Percentiles rank a stretch among this genome's conserved stretches.
phyloP scores from a whole-genome alignment of 2,113 vertebrate genomes.

The Megaceryle torquata region DNA sequence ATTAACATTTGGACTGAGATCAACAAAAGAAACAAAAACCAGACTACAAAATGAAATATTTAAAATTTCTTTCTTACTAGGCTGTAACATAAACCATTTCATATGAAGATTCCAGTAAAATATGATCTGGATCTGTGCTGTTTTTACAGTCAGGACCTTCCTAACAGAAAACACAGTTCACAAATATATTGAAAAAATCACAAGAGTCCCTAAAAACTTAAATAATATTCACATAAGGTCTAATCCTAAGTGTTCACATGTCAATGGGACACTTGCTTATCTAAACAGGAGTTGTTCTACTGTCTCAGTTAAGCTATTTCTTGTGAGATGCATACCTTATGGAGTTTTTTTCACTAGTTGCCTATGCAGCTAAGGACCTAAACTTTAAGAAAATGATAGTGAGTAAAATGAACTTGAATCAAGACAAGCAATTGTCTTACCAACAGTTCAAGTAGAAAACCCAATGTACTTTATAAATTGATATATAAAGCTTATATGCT shows the following conservation, averaged over 20 bases:
- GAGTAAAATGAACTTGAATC: background rate
- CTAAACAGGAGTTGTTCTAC: background rate
- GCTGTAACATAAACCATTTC: background rate
- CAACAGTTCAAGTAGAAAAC: background rate
- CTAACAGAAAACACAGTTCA: background rate
- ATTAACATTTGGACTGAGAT: background rate
- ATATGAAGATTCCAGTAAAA: background rate
- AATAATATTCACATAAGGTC: background rate
- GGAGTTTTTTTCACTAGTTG: background rate
- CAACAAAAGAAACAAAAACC: background rate
- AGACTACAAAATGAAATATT: background rate
- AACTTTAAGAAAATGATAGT: background rate
- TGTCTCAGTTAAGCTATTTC: background rate
- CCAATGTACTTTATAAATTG: background rate
- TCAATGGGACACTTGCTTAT: background rate
- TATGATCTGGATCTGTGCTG: background rate
- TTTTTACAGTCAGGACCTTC: background rate
- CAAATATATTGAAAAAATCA: background rate
- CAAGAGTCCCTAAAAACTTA: background rate
- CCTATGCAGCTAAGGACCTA: background rate
- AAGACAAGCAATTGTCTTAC: background rate
- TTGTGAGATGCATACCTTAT: background rate
- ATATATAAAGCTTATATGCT: background rate
- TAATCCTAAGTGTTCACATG: background rate
- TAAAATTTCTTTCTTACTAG: background rate